Evolutionary conservation across 2,888 invertebrate species (phyloP).

Genomic region (Octodonta nipae): DNA sequence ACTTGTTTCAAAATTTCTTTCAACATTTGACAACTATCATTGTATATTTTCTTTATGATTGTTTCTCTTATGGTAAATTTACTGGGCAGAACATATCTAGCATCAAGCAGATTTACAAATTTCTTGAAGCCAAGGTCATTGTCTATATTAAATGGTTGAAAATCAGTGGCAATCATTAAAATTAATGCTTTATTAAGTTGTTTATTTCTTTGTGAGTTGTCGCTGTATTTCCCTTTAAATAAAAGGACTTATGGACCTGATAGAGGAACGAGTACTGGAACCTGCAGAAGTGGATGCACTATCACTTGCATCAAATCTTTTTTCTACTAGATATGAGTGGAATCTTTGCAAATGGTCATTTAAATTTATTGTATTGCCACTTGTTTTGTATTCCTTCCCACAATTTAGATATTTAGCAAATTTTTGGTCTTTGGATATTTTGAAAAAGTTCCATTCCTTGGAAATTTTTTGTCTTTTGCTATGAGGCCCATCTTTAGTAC

Average conservation of each 20-base stretch:
- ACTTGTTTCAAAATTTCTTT: slow-evolving; percentile 8
- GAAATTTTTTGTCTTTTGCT: too few relatives aligned
- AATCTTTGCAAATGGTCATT: slow-evolving; percentile 8
- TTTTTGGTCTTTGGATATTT: too few relatives aligned
- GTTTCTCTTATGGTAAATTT: slow-evolving; percentile 2
- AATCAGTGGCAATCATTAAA: slow-evolving; percentile 5
- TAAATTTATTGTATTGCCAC: slow-evolving; percentile 11
- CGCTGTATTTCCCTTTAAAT: slow-evolving; percentile 6
- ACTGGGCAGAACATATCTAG: slow-evolving; percentile 4
- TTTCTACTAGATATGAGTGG: too few relatives aligned
- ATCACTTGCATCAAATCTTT: too few relatives aligned
- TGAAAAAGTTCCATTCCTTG: too few relatives aligned
- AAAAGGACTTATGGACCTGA: slow-evolving; percentile 9
- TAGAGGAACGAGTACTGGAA: background rate
- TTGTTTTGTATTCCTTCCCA: slow-evolving; percentile 8
- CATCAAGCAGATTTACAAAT: slow-evolving; percentile 2
- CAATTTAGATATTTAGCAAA: slow-evolving; percentile 10
- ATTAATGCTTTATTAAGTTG: too few relatives aligned
- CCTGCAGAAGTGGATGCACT: too few relatives aligned
- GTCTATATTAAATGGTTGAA: slow-evolving; percentile 5
- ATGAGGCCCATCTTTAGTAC: too few relatives aligned
- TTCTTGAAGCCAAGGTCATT: slow-evolving; percentile 5
- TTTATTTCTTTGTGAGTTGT: slow-evolving; percentile 8
- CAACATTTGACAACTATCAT: background rate
- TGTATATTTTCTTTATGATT: background rate